Evolutionary conservation across 2,888 invertebrate genomes (phyloP).

Genomic region (Bombyx huttoni): DNA sequence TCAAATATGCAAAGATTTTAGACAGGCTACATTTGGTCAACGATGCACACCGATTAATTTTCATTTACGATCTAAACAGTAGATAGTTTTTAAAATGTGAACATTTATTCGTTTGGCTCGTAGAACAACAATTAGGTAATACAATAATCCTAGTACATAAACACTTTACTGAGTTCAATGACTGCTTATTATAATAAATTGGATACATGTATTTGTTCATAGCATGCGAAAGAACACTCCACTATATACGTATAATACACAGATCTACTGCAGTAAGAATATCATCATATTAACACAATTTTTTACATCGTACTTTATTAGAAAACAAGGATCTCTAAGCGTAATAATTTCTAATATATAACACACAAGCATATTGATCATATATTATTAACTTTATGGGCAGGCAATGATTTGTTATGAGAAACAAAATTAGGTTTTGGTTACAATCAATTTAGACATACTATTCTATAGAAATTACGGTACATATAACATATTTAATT

Average conservation of each 20-base stretch:
- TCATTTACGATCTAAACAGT: neutral
- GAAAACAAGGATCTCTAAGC: constrained; percentile 64
- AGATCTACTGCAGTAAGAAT: constrained; percentile 67
- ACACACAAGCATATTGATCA: constrained; percentile 59
- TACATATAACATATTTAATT: too few relatives aligned
- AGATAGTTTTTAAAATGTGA: neutral
- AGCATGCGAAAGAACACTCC: constrained; percentile 40
- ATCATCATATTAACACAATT: constrained; percentile 60
- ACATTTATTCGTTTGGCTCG: neutral
- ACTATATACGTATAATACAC: constrained; percentile 47
- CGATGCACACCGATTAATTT: neutral
- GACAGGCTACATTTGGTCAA: constrained; percentile 2
- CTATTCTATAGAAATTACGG: too few relatives aligned
- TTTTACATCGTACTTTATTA: constrained; percentile 49
- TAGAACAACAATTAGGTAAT: neutral
- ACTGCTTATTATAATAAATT: constrained; percentile 16
- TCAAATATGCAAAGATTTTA: neutral
- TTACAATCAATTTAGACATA: too few relatives aligned
- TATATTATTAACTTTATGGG: constrained; percentile 25
- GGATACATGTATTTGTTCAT: constrained; percentile 18
- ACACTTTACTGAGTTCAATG: constrained; percentile 13
- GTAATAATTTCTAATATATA: constrained; percentile 57
- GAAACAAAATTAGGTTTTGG: too few relatives aligned
- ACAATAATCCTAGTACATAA: constrained; percentile 31
- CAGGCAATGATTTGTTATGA: constrained; percentile 8